Evolutionary conservation across 1,140 invertebrate species (phyloP).

Genomic region (Berghia stephanieae): DNA sequence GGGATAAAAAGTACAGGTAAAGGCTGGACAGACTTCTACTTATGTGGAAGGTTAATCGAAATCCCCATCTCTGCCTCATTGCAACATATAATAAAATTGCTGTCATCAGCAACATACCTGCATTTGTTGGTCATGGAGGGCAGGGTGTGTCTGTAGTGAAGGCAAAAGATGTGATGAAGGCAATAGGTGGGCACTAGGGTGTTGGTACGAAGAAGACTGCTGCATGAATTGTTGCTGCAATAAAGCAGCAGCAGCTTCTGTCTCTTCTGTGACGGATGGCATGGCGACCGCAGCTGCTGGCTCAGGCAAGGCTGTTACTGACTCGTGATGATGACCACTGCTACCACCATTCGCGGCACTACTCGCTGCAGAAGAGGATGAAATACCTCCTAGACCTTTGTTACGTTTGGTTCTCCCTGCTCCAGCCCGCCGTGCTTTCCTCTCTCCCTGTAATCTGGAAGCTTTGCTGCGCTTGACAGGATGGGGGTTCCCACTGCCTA

Average conservation of each 20-base stretch:
- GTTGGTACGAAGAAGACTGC: constrained; percentile 19
- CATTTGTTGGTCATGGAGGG: constrained; percentile 30
- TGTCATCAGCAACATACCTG: constrained; percentile 23
- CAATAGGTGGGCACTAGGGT: constrained; percentile 26
- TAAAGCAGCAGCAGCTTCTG: constrained; percentile 21
- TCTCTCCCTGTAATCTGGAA: too few species aligned
- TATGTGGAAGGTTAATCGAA: too few species aligned
- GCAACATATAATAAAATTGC: background rate
- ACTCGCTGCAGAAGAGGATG: too few species aligned
- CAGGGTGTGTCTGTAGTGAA: constrained; percentile 27
- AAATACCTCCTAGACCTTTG: too few species aligned
- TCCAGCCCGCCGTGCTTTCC: too few species aligned
- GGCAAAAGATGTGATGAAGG: constrained; percentile 27
- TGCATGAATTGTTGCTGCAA: constrained; percentile 23
- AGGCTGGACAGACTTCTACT: too few species aligned
- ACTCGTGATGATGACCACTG: too few species aligned
- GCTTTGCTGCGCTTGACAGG: too few species aligned
- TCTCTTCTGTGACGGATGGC: constrained; percentile 1
- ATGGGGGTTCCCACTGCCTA: too few species aligned
- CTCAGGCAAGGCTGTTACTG: background rate
- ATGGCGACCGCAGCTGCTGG: constrained; percentile 5
- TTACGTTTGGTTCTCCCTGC: too few species aligned
- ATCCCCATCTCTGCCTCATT: background rate
- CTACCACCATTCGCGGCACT: too few species aligned
- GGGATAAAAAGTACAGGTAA: too few species aligned